Base-by-base conservation (phyloP, 1,140 invertebrate genomes). In the Dendroctonus ponderosae region DNA sequence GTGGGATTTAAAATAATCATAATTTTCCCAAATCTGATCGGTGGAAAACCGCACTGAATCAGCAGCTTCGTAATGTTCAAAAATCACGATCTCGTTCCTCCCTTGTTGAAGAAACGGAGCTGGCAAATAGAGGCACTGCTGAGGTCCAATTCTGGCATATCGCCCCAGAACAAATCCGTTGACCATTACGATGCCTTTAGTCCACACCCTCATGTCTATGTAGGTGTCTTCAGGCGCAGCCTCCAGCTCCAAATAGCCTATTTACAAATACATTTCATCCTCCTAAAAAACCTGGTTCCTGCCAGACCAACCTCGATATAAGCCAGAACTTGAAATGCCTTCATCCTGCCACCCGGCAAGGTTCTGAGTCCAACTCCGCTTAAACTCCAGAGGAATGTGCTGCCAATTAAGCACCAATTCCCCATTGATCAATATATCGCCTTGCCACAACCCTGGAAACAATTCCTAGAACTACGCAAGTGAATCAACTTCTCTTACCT, bases 121-220 rank as follows among this genome's bases (percentile, higher is more conserved):
- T 15, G 86, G 86, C 40, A 87, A 65, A 75, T 85, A 88, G 2
- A 87, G 74, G 8, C 82, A 82, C 62, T 79, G 74, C 71, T 84
- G 82, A 1, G 87, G 86, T 0, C 86, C 87, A n/a, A 80, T 71
- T 46, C 70, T 73, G 14, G 71, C 72, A 71, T 87, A 86, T 57
- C 87, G 73, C 8, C 86, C 86, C 53, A 89, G 70, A 71, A 87
- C 85, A 70, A 86, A 84, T 4, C 85, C 86, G 78, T 89, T 89
- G 0, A 89, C 69, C 63, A 87, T 82, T 11, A 85, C 84, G 50
- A 85, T 77, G 7, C 87, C 87, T 76, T 81, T 82, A 7, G 72
- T 71, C 83, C 82, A 84, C 1, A 70, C 70, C 26, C 70, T 66
- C 73, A 82, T 78, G 67, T 82, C 78, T 4, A 82, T 67, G 37